phyloP scores from a whole-genome alignment of 1,140 invertebrate genomes.

The Drosophila funebris region DNA sequence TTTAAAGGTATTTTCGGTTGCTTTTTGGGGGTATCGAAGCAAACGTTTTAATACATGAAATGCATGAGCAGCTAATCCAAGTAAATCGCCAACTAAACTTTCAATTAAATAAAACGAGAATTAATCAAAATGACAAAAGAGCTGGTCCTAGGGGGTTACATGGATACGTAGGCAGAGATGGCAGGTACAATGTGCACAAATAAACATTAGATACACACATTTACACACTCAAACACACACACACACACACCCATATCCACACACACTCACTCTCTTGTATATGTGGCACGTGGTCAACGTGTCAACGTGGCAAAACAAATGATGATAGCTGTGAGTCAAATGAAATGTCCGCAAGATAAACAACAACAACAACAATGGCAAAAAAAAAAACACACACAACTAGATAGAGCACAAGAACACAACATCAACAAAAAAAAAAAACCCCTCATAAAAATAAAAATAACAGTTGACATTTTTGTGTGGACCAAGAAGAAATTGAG shows the following conservation, averaged over 20 bases:
- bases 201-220: conserved; percentile 51
- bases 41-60: conserved; percentile 41
- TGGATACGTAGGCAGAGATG: conserved; percentile 53
- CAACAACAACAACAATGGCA: conserved; percentile 30
- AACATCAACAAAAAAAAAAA: neutral
- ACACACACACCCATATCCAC: neutral
- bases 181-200: conserved; percentile 61
- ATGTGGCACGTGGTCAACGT: conserved; percentile 47
- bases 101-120: conserved; percentile 75
- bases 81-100: conserved; percentile 61
- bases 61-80: conserved; percentile 55
- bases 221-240: neutral
- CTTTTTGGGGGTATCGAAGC: neutral
- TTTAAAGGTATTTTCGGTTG: neutral
- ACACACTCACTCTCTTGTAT: neutral
- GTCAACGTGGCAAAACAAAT: conserved; percentile 76
- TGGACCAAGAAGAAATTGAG: conserved; percentile 48
- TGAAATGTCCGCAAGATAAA: conserved; percentile 65
- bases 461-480: conserved; percentile 48
- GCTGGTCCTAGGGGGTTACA: neutral
- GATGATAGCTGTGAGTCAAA: conserved; percentile 75
- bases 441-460: conserved; percentile 50
- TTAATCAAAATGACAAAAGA: conserved; percentile 60
- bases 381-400: neutral
- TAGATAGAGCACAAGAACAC: neutral